phyloP scores from a whole-genome alignment of 2,888 invertebrate species.

The Crossocerus cetratus region DNA sequence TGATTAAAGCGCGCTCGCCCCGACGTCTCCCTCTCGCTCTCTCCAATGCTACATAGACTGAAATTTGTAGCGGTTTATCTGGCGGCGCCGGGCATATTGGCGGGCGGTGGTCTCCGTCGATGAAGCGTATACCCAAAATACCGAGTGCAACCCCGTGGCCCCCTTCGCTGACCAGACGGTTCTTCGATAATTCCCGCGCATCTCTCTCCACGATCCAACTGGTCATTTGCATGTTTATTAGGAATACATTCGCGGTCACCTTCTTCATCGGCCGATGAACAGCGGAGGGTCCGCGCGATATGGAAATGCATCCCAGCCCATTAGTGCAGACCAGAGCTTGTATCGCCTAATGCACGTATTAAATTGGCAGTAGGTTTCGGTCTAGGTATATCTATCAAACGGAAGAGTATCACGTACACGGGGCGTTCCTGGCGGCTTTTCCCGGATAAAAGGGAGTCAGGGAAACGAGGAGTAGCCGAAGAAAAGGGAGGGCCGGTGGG shows the following conservation, averaged over 20 bases:
- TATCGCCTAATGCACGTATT: slow-evolving; percentile 59
- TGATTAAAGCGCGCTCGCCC: too few relatives aligned
- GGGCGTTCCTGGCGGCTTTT: neutral
- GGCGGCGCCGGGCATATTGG: too few relatives aligned
- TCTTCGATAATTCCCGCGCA: slow-evolving; percentile 33
- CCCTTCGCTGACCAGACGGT: neutral
- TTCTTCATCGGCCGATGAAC: neutral
- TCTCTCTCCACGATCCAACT: slow-evolving; percentile 30
- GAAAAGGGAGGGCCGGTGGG: neutral
- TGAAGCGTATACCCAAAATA: too few relatives aligned
- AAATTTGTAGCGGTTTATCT: too few relatives aligned
- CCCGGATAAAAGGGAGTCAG: neutral
- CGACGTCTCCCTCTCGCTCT: too few relatives aligned
- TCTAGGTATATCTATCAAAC: slow-evolving; percentile 45
- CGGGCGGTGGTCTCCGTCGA: too few relatives aligned
- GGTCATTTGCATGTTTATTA: slow-evolving; percentile 40
- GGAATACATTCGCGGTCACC: slow-evolving; percentile 27
- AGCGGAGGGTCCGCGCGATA: slow-evolving; percentile 2
- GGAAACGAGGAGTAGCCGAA: neutral
- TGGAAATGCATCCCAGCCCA: slow-evolving; percentile 29
- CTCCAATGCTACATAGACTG: too few relatives aligned
- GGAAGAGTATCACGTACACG: slow-evolving; percentile 43
- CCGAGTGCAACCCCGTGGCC: too few relatives aligned
- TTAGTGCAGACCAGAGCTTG: slow-evolving; percentile 52
- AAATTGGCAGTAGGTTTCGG: slow-evolving; percentile 44